Evolutionary conservation across 2,113 vertebrate genomes (phyloP).

Genomic region (Callithrix jacchus): DNA sequence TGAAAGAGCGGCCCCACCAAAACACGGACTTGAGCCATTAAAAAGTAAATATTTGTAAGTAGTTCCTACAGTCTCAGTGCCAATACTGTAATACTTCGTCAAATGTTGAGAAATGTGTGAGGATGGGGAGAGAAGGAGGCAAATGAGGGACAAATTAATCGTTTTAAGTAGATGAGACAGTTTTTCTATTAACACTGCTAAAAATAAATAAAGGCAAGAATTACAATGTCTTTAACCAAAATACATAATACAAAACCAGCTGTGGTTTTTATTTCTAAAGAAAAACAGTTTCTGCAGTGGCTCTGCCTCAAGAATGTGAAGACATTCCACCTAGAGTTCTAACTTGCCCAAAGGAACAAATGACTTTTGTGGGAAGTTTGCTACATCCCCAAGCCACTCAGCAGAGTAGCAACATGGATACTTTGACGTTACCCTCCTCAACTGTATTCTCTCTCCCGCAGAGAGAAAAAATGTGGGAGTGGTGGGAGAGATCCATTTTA

Average conservation of each 20-base stretch:
- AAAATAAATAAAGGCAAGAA: slow-evolving; percentile 41
- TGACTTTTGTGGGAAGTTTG: not conserved
- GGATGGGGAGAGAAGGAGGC: not conserved
- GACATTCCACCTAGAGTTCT: not conserved
- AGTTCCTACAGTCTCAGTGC: not conserved
- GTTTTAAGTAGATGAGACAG: slow-evolving; percentile 37
- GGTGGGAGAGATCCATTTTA: not conserved
- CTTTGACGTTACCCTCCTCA: not conserved
- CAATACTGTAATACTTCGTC: not conserved
- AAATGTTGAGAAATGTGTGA: not conserved
- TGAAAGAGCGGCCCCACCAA: not conserved
- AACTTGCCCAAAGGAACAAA: not conserved
- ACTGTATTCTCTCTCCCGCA: not conserved
- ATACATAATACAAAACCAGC: not conserved
- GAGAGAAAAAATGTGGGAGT: too few species aligned
- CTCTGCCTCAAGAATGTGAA: not conserved
- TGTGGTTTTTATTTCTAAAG: slow-evolving; percentile 43
- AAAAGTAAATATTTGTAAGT: not conserved
- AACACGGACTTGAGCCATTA: not conserved
- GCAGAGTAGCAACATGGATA: not conserved
- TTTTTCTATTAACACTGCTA: slow-evolving; percentile 28
- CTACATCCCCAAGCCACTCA: not conserved
- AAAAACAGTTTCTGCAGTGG: not conserved
- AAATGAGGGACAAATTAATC: not conserved
- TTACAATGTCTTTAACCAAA: slow-evolving; percentile 35